Percentiles rank a stretch among this genome's conserved stretches.
Conservation (phyloP, 2,113 vertebrate genomes). For the Nannospalax galili region DNA sequence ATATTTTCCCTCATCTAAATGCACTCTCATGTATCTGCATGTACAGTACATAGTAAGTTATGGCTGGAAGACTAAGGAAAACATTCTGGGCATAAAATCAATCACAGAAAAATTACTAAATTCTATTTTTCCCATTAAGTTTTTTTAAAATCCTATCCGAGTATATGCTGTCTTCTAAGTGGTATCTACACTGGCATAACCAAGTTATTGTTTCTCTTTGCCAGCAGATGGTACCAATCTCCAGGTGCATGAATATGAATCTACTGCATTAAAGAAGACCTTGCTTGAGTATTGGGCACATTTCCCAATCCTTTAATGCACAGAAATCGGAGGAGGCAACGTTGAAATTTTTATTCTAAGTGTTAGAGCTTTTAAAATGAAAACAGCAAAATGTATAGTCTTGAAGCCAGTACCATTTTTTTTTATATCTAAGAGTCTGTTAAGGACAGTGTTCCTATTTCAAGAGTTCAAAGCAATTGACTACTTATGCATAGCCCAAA, state of each 20-base stretch:
- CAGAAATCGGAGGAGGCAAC: slow-evolving; percentile 52
- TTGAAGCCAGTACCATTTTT: not conserved
- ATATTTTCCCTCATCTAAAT: slow-evolving; percentile 31
- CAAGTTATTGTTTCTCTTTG: not conserved
- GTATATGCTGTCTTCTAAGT: not conserved
- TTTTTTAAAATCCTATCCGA: slow-evolving; percentile 16
- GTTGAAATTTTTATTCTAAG: slow-evolving; percentile 28
- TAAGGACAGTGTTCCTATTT: not conserved
- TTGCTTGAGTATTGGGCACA: not conserved
- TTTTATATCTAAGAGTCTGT: slow-evolving; percentile 35
- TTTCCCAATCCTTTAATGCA: slow-evolving; percentile 6
- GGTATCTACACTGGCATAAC: not conserved
- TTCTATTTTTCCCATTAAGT: not conserved
- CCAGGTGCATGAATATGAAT: slow-evolving; percentile 43
- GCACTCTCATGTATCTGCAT: not conserved
- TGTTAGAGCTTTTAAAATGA: slow-evolving; percentile 39
- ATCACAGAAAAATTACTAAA: not conserved
- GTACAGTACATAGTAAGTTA: not conserved
- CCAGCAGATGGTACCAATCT: slow-evolving; percentile 84
- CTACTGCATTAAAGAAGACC: not conserved
- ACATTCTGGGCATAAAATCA: slow-evolving; percentile 6
- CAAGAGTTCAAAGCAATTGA: slow-evolving; percentile 27
- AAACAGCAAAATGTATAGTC: not conserved
- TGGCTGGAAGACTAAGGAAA: slow-evolving; percentile 39
- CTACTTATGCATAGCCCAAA: not conserved